Evolutionary conservation across 2,888 invertebrate species (phyloP).

Genomic region (Seira musarum): DNA sequence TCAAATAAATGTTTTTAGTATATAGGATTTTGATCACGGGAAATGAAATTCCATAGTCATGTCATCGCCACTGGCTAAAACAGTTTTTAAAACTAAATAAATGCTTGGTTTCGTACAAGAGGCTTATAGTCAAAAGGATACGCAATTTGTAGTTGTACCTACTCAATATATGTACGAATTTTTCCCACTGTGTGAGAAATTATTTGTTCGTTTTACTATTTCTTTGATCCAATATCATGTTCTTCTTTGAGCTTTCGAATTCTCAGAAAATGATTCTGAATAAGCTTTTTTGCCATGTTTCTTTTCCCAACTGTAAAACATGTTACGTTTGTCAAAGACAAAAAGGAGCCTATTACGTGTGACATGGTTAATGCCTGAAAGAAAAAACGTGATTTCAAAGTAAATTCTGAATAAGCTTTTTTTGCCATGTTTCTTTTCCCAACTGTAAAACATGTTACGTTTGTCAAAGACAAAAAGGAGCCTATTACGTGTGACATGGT

Average conservation of each 20-base stretch:
- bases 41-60: not conserved
- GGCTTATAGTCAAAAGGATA: not conserved
- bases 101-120: not conserved
- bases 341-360: no score
- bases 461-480: not conserved
- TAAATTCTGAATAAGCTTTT: not conserved
- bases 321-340: no score
- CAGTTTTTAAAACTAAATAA: no score
- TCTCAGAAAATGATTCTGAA: not conserved
- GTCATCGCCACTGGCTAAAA: not conserved
- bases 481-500: not conserved
- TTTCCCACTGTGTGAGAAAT: not conserved
- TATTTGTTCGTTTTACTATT: not conserved
- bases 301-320: not conserved
- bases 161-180: not conserved
- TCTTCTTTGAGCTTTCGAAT: not conserved
- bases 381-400: not conserved
- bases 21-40: no score
- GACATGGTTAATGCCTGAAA: not conserved
- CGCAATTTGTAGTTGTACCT: not conserved
- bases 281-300: not conserved
- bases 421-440: no score
- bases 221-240: not conserved
- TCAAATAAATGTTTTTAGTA: constrained; percentile 12
- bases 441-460: not conserved